Percentiles rank a stretch among this genome's conserved stretches.
Evolutionary conservation across 2,888 invertebrate genomes (phyloP).

Genomic region (Sarcophaga caerulescens): DNA sequence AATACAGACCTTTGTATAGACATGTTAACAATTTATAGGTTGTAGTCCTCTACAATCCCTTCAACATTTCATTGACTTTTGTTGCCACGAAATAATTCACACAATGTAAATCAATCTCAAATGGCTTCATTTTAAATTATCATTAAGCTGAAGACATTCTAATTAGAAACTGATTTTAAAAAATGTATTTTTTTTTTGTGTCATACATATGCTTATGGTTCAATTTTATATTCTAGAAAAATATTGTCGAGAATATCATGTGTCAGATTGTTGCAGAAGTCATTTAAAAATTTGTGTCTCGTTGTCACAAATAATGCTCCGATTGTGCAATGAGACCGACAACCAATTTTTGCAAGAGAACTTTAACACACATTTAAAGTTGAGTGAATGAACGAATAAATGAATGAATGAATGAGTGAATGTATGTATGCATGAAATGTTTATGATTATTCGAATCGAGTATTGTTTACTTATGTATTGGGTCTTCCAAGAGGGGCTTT

Average conservation of each 20-base stretch:
- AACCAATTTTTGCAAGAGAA: conserved; percentile 6
- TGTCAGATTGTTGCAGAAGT: conserved; percentile 78
- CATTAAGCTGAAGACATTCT: conserved; percentile 21
- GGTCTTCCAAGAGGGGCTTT: no score
- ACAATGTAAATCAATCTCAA: neutral
- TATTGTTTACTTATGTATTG: no score
- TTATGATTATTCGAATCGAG: no score
- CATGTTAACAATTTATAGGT: no score
- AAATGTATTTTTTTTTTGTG: conserved; percentile 15
- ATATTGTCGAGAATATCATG: conserved; percentile 75
- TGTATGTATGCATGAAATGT: no score
- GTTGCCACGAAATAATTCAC: no score
- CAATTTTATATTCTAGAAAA: conserved; percentile 50
- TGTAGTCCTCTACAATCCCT: no score
- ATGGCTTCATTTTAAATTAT: conserved; percentile 1
- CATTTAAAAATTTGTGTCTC: conserved; percentile 73
- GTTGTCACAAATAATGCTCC: conserved; percentile 40
- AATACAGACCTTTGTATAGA: no score
- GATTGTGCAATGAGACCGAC: neutral
- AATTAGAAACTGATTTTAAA: conserved; percentile 44
- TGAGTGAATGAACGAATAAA: conserved; percentile 21
- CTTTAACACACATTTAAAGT: conserved; percentile 4
- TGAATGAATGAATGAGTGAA: no score
- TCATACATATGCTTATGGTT: conserved; percentile 38
- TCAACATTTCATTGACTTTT: no score